phyloP scores from a whole-genome alignment of 1,140 invertebrate species.

The Listronotus oregonensis region DNA sequence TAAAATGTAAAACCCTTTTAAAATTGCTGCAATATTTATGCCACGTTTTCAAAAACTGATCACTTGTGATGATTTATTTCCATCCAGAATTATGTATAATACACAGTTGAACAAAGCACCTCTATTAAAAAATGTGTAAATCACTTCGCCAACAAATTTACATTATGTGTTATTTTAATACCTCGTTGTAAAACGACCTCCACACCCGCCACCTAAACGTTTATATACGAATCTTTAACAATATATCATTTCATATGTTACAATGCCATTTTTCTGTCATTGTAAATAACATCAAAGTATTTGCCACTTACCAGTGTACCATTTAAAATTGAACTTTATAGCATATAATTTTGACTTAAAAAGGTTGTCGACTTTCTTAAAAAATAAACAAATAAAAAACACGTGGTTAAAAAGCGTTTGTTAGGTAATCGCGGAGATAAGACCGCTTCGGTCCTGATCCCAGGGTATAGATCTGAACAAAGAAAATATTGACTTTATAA shows the following conservation, averaged over 20 bases:
- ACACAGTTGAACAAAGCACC: slow-evolving; percentile 8
- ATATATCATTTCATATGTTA: slow-evolving; percentile 1
- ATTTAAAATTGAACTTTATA: too few species aligned
- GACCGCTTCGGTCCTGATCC: too few species aligned
- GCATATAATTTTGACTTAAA: too few species aligned
- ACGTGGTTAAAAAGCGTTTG: too few species aligned
- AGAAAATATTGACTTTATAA: too few species aligned
- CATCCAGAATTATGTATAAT: slow-evolving; percentile 5
- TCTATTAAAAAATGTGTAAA: slow-evolving; percentile 17
- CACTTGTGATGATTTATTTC: slow-evolving; percentile 9
- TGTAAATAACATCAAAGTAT: slow-evolving; percentile 4
- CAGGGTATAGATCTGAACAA: too few species aligned
- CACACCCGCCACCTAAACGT: neutral
- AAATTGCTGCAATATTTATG: neutral
- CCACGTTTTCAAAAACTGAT: slow-evolving; percentile 13
- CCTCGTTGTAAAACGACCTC: neutral
- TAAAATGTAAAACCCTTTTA: slow-evolving; percentile 12
- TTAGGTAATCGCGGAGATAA: too few species aligned
- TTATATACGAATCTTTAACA: neutral
- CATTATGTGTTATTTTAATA: slow-evolving; percentile 7
- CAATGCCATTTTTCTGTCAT: slow-evolving; percentile 11
- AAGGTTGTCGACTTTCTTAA: too few species aligned
- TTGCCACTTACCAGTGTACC: neutral
- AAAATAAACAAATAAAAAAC: too few species aligned
- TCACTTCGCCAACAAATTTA: slow-evolving; percentile 8